phyloP scores from a whole-genome alignment of 2,797 vertebrate genomes.

The Caiman crocodilus region DNA sequence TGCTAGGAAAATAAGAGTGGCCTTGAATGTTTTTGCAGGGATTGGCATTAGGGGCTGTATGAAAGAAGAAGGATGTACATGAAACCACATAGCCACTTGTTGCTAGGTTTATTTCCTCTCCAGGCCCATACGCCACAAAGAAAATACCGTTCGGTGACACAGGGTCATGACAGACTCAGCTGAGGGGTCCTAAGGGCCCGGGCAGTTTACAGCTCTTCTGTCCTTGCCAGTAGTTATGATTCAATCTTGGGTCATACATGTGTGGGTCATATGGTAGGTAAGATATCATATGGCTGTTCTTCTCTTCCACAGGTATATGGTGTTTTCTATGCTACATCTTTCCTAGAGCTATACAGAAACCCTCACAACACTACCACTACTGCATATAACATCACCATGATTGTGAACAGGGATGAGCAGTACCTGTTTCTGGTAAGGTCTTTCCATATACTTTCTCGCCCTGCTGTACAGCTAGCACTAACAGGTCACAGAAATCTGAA shows the following conservation, averaged over 20 bases:
- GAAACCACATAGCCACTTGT: not conserved
- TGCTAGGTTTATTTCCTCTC: too few relatives aligned
- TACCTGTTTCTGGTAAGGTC: slow-evolving; percentile 92
- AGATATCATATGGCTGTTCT: not conserved
- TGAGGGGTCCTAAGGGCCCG: not conserved
- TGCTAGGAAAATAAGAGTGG: not conserved
- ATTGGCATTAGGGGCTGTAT: not conserved
- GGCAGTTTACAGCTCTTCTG: not conserved
- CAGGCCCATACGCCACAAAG: not conserved
- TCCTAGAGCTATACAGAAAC: slow-evolving; percentile 91
- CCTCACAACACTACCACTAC: slow-evolving; percentile 83
- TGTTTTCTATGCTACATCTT: slow-evolving; percentile 94
- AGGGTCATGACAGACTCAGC: not conserved
- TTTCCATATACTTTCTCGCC: not conserved
- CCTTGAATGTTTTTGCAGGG: not conserved
- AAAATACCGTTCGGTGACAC: not conserved
- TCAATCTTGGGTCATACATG: not conserved
- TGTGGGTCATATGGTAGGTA: not conserved
- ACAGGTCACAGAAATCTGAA: not conserved
- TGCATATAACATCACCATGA: slow-evolving; percentile 84
- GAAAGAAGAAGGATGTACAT: not conserved
- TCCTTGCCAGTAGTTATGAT: not conserved
- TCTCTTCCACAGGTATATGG: slow-evolving; percentile 85
- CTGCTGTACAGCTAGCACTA: fast-evolving
- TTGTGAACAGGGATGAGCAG: slow-evolving; percentile 91